Percentiles rank a stretch among this genome's conserved stretches.
These are phyloP conservation scores for Peribatodes rhomboidaria DNA, from an alignment of 2,888 invertebrate species.

Conservation along the genomic window DNA sequence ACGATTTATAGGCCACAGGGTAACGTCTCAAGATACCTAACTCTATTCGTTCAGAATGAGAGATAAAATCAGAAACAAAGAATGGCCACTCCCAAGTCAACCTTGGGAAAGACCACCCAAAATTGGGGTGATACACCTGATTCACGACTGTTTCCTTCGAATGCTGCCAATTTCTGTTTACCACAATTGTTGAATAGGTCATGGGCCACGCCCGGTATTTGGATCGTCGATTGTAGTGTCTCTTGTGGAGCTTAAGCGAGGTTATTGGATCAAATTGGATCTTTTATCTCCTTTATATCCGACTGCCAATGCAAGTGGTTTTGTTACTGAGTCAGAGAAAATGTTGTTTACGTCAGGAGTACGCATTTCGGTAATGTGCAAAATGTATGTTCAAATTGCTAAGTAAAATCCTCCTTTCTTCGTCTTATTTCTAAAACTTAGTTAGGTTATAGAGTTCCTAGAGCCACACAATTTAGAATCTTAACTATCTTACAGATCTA, in stretches of 20 bases:
- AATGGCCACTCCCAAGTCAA: background rate
- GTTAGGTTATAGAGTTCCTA: background rate
- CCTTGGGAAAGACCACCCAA: conserved; percentile 10
- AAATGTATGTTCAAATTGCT: background rate
- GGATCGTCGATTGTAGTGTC: conserved; percentile 18
- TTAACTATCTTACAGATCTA: background rate
- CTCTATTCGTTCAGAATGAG: background rate
- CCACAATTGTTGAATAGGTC: conserved; percentile 34
- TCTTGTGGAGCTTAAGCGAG: conserved; percentile 13
- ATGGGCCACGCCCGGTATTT: conserved; percentile 25
- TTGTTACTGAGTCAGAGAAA: background rate
- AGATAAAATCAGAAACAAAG: background rate
- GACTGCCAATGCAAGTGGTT: background rate
- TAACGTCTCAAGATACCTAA: background rate
- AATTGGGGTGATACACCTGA: conserved; percentile 2
- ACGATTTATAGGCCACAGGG: too few relatives aligned
- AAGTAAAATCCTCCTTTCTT: background rate
- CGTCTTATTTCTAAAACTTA: background rate
- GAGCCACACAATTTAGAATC: background rate
- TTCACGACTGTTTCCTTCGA: conserved; percentile 4
- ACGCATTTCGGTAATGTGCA: background rate
- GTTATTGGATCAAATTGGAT: conserved; percentile 23
- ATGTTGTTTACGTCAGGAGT: background rate
- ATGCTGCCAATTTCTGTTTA: conserved; percentile 28
- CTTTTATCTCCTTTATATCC: conserved; percentile 4